These are phyloP conservation scores for Micromesistius poutassou DNA, from an alignment of 2,797 vertebrate species.

Conservation along the genomic window DNA sequence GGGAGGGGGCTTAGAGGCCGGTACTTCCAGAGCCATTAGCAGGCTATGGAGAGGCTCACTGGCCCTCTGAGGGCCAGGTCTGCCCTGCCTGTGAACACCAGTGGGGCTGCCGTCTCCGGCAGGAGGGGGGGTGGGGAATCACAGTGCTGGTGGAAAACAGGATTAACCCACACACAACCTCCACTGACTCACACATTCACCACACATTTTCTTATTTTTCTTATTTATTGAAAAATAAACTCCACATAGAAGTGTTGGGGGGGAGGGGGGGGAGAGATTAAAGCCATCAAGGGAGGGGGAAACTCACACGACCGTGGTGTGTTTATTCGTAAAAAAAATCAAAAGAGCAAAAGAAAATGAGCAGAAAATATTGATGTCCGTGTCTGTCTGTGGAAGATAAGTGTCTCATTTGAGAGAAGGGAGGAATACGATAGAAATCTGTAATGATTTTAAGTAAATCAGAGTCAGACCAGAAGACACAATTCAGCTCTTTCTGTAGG, in stretches of 20 bases:
- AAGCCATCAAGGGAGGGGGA: background rate
- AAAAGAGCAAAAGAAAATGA: constrained; percentile 1
- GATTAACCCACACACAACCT: constrained; percentile 39
- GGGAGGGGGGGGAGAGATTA: background rate
- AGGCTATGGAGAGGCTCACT: constrained; percentile 32
- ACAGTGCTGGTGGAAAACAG: constrained; percentile 16
- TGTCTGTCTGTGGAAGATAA: constrained; percentile 40
- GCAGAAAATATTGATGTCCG: constrained; percentile 28
- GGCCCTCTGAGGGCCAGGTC: constrained; percentile 30
- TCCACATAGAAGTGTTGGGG: no score
- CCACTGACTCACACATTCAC: constrained; percentile 24
- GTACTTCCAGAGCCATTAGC: constrained; percentile 39
- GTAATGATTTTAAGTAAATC: constrained; percentile 43
- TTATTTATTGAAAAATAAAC: constrained; percentile 7
- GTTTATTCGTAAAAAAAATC: background rate
- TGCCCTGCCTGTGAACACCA: constrained; percentile 25
- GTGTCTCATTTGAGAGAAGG: constrained; percentile 41
- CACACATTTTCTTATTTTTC: constrained; percentile 10
- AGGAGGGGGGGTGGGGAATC: constrained; percentile 10
- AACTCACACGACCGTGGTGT: no score
- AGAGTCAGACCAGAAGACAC: constrained; percentile 31
- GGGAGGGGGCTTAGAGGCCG: background rate
- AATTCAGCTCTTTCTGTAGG: constrained; percentile 20
- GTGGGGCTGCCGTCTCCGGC: constrained; percentile 9
- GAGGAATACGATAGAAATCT: constrained; percentile 28